These are phyloP conservation scores for Limnodromus scolopaceus DNA, from an alignment of 2,797 vertebrate species.

Conservation along the genomic window DNA sequence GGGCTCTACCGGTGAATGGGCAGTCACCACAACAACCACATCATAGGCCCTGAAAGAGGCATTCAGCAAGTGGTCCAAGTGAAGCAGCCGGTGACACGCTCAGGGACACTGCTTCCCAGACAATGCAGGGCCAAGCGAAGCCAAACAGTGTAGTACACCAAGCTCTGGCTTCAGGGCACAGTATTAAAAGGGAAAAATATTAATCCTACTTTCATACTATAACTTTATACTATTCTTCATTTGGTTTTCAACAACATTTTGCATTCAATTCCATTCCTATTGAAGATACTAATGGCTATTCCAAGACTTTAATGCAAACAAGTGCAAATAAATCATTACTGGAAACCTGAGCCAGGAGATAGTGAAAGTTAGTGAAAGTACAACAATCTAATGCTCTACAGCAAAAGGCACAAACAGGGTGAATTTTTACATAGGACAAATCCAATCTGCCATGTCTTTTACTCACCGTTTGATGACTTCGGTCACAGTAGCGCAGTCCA, in stretches of 20 bases:
- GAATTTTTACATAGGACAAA: slow-evolving; percentile 19
- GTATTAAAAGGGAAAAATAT: not conserved
- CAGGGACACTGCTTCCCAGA: not conserved
- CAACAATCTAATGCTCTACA: not conserved
- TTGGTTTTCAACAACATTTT: not conserved
- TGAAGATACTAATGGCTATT: not conserved
- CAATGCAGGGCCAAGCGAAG: rapidly evolving
- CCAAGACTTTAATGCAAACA: not conserved
- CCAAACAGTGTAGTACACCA: not conserved
- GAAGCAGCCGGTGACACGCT: not conserved
- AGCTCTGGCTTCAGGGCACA: not conserved
- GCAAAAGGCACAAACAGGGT: not conserved
- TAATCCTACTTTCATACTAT: not conserved
- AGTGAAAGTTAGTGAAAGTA: not conserved
- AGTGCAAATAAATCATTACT: not conserved
- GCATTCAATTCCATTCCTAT: not conserved
- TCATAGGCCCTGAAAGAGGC: not conserved
- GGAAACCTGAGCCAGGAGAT: not conserved
- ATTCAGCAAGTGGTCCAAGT: too few species aligned
- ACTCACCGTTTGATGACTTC: slow-evolving; percentile 91
- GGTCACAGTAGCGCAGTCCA: slow-evolving; percentile 89
- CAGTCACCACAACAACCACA: not conserved
- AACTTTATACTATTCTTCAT: not conserved
- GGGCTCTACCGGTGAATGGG: not conserved
- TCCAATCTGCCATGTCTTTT: not conserved